Base-by-base conservation (phyloP, 2,113 vertebrate species). In the Capra hircus region DNA sequence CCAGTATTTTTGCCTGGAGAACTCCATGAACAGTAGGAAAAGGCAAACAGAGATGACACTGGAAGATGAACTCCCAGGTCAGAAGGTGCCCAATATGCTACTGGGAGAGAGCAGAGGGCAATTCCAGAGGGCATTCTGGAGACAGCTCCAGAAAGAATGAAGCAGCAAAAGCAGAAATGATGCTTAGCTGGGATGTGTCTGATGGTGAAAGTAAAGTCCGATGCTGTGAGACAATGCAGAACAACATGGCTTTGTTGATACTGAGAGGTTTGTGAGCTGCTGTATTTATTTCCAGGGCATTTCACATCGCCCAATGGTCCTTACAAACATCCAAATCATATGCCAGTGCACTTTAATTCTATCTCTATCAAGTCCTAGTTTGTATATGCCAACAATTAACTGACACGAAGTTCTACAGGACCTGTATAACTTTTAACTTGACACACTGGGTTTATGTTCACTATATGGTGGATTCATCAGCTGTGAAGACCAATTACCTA, bases 271-370 rank as follows among this genome's bases (percentile, higher is more conserved):
- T 85, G 28, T 17, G 2, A 88, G 53, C 28, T 86, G 8, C 91
- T 82, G 48, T 78, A 95, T 92, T 97, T 97, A 21, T 88, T 97
- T 95, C 91, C 71, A 97, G 88, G 85, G 85, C 96, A 88, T 89
- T 95, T 97, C 83, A 91, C 17, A 9, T 12, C 1, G 50, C 82
- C 82, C 71, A 82, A 0, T 52, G 4, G 40, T 50, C 30, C 28
- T 96, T 95, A 95, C 87, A 96, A 97, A 97, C 27, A 64, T 33
- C 33, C 78, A 93, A 78, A 25, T 36, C 33, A 62, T 60, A 43
- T 6, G 52, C 62, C 77, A 57, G 28, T 77, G 77, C 0, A 23
- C 25, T 8, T 85, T 28, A 88, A 16, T 6, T 93, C 36, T 77
- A 45, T 59, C 48, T 91, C 74, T 33, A 89, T 2, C 83, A 62